Percentiles rank a stretch among this genome's conserved stretches.
Evolutionary conservation across 2,888 invertebrate species (phyloP).

Genomic region (Oithona nana): DNA sequence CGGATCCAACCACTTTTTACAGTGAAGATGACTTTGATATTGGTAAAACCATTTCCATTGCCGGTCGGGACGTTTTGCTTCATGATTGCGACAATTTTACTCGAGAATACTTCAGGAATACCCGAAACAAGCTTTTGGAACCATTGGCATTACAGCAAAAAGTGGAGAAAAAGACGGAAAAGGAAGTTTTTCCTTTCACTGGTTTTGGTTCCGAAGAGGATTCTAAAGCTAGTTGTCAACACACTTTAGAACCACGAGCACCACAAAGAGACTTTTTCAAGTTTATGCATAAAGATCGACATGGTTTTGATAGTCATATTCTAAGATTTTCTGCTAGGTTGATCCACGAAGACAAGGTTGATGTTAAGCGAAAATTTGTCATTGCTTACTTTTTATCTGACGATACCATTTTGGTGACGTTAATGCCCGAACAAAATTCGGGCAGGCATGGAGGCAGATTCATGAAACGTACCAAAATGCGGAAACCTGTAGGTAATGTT

Average conservation of each 20-base stretch:
- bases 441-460: slow-evolving; percentile 39
- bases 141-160: slow-evolving; percentile 25
- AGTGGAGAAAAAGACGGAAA: slow-evolving; percentile 28
- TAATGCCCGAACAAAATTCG: slow-evolving; percentile 50
- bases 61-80: slow-evolving; percentile 55
- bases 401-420: slow-evolving; percentile 63
- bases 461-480: slow-evolving; percentile 37
- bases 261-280: slow-evolving; percentile 57
- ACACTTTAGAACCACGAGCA: slow-evolving; percentile 54
- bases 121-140: slow-evolving; percentile 36
- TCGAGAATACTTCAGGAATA: slow-evolving; percentile 55
- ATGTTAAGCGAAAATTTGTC: slow-evolving; percentile 46
- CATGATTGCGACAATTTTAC: slow-evolving; percentile 71
- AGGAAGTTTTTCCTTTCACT: slow-evolving; percentile 59
- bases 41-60: slow-evolving; percentile 59
- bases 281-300: slow-evolving; percentile 54
- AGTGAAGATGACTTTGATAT: slow-evolving; percentile 56
- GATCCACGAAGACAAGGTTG: slow-evolving; percentile 42
- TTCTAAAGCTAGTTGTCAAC: slow-evolving; percentile 59
- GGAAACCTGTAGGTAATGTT: slow-evolving; percentile 47
- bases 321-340: slow-evolving; percentile 59
- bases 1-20: slow-evolving; percentile 24
- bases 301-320: slow-evolving; percentile 51
- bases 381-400: slow-evolving; percentile 60
- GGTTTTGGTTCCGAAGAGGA: slow-evolving; percentile 77